Base-by-base conservation (phyloP, 2,888 invertebrate genomes). In the Abscondita cerata region DNA sequence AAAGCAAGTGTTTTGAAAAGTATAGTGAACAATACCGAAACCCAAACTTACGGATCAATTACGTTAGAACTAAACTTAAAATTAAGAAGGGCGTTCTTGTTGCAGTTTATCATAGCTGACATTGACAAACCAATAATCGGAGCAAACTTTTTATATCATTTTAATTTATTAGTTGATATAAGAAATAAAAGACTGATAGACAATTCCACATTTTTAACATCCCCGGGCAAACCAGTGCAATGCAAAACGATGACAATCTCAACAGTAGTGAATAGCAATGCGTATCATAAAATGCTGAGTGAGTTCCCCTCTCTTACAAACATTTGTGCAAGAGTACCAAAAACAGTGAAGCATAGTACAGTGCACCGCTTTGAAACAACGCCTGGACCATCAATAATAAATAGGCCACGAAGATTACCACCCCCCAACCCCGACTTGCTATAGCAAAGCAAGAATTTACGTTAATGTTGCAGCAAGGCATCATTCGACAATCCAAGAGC, bases 391-490 rank as follows among this genome's bases (percentile, higher is more conserved):
- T 73, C 73, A 15, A 67, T 69, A 8, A 56, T 41, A 38, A 52
- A 66, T 5, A 60, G 63, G 41, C 65, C 73, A 2, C 64, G 74
- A 5, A 64, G 74, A 0, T 51, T 76, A 5, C 36, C 70, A 16
- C 70, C 70, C n/a, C n/a, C n/a, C n/a, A n/a, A 9, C 70, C 73
- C 6, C 69, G 68, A 48, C 61, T 71, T 9, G 20, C 18, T 3
- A 59, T 51, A 1, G 72, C 70, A 2, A 73, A 72, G 58, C 20
- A 58, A 12, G 73, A 75, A 41, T 74, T 76, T 57, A 33, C 65
- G 5, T 48, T 36, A 6, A 66, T 77, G 68, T 19, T 71, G 12
- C 47, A 71, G 34, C 41, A 61, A 11, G 74, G 74, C 5, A 70
- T 71, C 31, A 38, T 62, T 12, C 61, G 70, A 5, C 73, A 68